phyloP scores from a whole-genome alignment of 2,113 vertebrate species.

The Gallinago paraguaiae region DNA sequence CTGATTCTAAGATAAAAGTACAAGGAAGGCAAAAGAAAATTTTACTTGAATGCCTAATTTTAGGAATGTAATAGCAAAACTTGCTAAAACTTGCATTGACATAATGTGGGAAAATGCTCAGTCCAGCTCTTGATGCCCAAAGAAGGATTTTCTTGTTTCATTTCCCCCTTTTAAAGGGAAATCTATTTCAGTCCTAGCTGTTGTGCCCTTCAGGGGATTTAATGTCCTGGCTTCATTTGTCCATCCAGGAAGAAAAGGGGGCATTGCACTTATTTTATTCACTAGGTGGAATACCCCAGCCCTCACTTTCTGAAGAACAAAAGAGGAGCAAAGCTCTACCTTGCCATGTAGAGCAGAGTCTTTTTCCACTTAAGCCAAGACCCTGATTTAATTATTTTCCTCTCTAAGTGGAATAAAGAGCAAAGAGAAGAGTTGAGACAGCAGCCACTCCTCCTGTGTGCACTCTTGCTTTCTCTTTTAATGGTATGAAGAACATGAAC shows the following conservation, averaged over 20 bases:
- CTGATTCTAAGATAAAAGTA: not conserved
- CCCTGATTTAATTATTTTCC: not conserved
- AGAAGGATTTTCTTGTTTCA: not conserved
- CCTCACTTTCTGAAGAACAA: not conserved
- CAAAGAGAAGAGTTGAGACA: not conserved
- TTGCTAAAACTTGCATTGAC: not conserved
- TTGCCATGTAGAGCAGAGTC: not conserved
- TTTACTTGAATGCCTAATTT: not conserved
- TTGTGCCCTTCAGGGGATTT: not conserved
- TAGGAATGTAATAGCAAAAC: not conserved
- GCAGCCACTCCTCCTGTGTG: not conserved
- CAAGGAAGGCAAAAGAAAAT: not conserved
- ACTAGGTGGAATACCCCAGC: not conserved
- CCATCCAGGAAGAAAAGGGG: not conserved
- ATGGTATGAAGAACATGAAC: rapidly evolving
- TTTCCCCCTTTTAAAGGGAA: not conserved
- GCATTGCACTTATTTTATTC: not conserved
- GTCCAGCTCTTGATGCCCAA: not conserved
- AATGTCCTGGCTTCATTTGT: not conserved
- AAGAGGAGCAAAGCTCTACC: not conserved
- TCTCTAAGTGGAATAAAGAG: not conserved
- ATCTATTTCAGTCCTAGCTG: not conserved
- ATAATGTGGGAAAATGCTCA: not conserved
- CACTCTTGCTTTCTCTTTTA: not conserved
- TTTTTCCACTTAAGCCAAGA: not conserved